Conservation (phyloP, 2,888 invertebrate species). For the Teleogryllus oceanicus region DNA sequence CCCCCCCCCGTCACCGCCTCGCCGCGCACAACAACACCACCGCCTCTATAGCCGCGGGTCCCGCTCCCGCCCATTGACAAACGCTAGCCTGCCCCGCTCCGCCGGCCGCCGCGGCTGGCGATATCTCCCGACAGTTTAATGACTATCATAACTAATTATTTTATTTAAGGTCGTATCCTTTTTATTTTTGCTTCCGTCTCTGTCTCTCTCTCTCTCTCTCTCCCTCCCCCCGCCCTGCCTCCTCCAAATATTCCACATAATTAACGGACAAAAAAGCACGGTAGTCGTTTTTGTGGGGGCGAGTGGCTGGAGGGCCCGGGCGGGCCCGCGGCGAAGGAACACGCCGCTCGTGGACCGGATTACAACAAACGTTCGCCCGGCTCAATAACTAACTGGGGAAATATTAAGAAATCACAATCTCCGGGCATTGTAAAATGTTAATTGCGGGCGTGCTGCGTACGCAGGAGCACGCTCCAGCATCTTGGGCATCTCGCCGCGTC, state of each 20-base stretch:
- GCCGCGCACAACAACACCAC: too few species aligned
- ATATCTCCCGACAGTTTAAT: constrained; percentile 12
- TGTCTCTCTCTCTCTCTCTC: not conserved
- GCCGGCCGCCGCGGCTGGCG: not conserved
- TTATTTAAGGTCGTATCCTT: not conserved
- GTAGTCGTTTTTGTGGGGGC: constrained; percentile 10
- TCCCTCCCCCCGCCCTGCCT: not conserved
- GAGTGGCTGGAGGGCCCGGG: not conserved
- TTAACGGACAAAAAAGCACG: constrained; percentile 1
- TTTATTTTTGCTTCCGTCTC: not conserved
- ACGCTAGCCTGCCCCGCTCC: not conserved
- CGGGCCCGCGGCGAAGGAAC: not conserved
- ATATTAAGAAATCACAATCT: not conserved
- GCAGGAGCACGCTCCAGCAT: too few species aligned
- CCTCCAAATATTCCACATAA: not conserved
- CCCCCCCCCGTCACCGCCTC: too few species aligned
- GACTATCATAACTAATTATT: constrained; percentile 18
- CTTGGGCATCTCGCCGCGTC: too few species aligned
- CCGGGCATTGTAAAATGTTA: not conserved
- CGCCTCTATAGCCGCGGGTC: too few species aligned
- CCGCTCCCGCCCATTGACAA: not conserved
- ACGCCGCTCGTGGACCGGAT: not conserved
- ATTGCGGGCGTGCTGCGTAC: not conserved
- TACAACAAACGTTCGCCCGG: not conserved
- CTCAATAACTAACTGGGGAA: not conserved